Base-by-base conservation (phyloP, 2,113 vertebrate species). In the Cyphomyrus plagiostoma region DNA sequence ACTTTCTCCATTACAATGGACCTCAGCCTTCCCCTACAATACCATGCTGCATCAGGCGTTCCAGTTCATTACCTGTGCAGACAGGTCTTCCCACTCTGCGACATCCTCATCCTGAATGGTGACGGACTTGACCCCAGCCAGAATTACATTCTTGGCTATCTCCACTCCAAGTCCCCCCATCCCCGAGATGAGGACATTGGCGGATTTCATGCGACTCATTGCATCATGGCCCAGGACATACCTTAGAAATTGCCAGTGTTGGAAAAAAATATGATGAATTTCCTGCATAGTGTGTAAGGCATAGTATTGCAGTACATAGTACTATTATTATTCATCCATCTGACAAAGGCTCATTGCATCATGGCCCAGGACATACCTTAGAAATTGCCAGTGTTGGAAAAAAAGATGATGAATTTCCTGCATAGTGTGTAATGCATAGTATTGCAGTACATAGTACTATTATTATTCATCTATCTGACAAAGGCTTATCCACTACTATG, bases 131-230 rank as follows among this genome's bases (percentile, higher is more conserved):
- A 97, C 96, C 4, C 98, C 98, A 6, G 96, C 96, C 91, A 98
- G 94, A 42, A 97, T 96, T 85, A 98, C 92, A 88, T 98, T 98
- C 89, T 98, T 96, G 91, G 98, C 97, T 86, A 97, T 96, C 91
- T 98, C 97, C 50, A 97, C 97, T 23, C 98, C 98, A 0, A 97
- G 95, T 0, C 97, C 98, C 26, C 92, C 94, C 92, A 98, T 96
- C 0, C 97, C 98, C n/a, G 96, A 95, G 1, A 98, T 94, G 83
- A 99, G 95, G 84, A 97, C 96, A 8, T 89, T 90, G 3, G 96
- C 92, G 10, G 0, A 26, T 86, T 92, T 91, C 94, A 98, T 96
- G 66, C 91, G 94, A 89, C 53, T 92, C 93, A 97, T 98, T 1
- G 96, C 96, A 0, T 95, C 94, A 6, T 91, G 92, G 11, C 96